Percentiles rank a stretch among this genome's conserved stretches.
Conservation (phyloP, 2,888 invertebrate genomes). For the Lasioglossum lativentre region DNA sequence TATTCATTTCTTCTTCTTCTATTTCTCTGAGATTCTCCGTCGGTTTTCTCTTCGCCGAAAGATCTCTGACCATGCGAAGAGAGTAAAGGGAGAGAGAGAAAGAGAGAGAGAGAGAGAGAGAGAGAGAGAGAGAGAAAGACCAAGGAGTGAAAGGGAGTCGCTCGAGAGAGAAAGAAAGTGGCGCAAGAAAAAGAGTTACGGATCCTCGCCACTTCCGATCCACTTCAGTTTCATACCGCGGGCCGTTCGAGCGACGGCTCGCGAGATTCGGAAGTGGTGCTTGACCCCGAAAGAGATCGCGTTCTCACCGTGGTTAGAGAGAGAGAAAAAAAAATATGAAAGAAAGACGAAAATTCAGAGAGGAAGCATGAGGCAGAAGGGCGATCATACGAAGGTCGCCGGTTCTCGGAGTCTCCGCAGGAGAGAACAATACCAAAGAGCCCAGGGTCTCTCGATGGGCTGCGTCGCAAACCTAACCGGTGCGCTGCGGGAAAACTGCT, state of each 20-base stretch:
- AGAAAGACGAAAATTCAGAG: neutral
- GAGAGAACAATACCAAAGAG: conserved; percentile 82
- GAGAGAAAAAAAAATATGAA: neutral
- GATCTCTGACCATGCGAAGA: conserved; percentile 45
- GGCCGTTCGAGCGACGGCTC: conserved; percentile 65
- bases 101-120: conserved; percentile 28
- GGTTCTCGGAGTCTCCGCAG: conserved; percentile 70
- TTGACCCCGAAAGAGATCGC: conserved; percentile 58
- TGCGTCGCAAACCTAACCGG: neutral
- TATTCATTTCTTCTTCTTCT: conserved; percentile 29
- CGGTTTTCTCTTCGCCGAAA: conserved; percentile 53
- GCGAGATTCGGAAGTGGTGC: conserved; percentile 60
- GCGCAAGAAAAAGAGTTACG: conserved; percentile 37
- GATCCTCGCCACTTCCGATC: conserved; percentile 51
- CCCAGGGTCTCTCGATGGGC: conserved; percentile 80
- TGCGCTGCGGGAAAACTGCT: neutral
- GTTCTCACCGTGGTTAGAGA: conserved; percentile 16
- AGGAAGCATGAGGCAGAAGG: conserved; percentile 26
- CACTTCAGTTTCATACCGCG: conserved; percentile 57
- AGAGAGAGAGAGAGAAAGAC: conserved; percentile 6
- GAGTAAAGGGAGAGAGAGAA: conserved; percentile 16
- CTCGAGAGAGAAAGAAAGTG: conserved; percentile 27
- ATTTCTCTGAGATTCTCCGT: conserved; percentile 29
- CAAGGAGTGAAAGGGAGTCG: neutral
- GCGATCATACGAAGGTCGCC: conserved; percentile 52